phyloP scores from a whole-genome alignment of 2,888 invertebrate genomes.

The Cylindroiulus punctatus region DNA sequence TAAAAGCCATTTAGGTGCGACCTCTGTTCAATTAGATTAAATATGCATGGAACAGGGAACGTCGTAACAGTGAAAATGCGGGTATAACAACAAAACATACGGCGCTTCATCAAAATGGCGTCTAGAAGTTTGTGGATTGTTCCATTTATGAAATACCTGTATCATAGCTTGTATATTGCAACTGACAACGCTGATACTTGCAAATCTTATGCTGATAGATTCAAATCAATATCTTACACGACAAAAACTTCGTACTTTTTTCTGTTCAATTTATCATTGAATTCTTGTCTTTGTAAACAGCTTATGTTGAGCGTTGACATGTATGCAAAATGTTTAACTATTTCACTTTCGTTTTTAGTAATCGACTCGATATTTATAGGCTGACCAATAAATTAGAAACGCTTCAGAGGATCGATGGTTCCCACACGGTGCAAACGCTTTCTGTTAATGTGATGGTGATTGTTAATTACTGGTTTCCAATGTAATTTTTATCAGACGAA shows the following conservation, averaged over 20 bases:
- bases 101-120: too few relatives aligned
- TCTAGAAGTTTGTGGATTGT: too few relatives aligned
- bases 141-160: too few relatives aligned
- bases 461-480: slow-evolving; percentile 47
- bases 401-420: slow-evolving; percentile 26
- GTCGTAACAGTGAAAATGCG: too few relatives aligned
- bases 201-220: too few relatives aligned
- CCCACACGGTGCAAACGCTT: slow-evolving; percentile 45
- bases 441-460: slow-evolving; percentile 39
- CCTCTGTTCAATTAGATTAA: too few relatives aligned
- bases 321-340: not conserved
- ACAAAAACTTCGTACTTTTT: not conserved
- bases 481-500: slow-evolving; percentile 45
- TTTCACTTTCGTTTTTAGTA: not conserved
- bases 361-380: slow-evolving; percentile 35
- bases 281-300: slow-evolving; percentile 21
- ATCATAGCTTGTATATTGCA: too few relatives aligned
- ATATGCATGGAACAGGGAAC: too few relatives aligned
- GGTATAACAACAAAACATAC: too few relatives aligned
- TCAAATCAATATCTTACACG: too few relatives aligned
- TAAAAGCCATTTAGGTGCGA: too few relatives aligned
- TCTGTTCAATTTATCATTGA: not conserved
- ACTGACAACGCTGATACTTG: too few relatives aligned
- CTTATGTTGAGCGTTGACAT: not conserved
- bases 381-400: slow-evolving; percentile 41